Conservation (phyloP, 2,888 invertebrate species). For the Phlogophora meticulosa region DNA sequence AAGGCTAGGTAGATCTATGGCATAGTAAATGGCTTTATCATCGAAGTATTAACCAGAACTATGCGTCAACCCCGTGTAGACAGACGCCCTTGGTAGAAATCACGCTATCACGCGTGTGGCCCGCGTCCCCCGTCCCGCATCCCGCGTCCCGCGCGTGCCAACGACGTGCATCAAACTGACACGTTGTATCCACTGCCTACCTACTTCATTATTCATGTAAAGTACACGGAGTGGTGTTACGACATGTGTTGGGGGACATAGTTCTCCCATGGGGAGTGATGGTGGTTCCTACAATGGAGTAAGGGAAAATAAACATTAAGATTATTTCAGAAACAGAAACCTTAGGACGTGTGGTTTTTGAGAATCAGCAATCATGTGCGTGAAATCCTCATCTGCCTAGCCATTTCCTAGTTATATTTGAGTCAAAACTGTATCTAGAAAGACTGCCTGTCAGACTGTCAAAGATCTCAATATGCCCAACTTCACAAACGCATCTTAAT, state of each 20-base stretch:
- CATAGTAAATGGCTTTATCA: background rate
- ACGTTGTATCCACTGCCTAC: constrained; percentile 7
- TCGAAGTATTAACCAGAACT: background rate
- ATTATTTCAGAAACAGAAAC: no score
- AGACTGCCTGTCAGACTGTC: no score
- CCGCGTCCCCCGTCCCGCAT: no score
- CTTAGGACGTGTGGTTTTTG: background rate
- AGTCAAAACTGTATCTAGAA: no score
- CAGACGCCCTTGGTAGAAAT: constrained; percentile 17
- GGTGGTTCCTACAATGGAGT: background rate
- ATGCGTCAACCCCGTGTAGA: background rate
- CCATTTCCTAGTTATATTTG: no score
- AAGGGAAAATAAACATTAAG: constrained; percentile 1
- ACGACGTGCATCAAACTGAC: constrained; percentile 23
- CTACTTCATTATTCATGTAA: constrained; percentile 38
- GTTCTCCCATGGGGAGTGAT: constrained; percentile 6
- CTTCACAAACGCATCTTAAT: no score
- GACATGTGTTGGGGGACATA: background rate
- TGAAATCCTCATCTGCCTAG: background rate
- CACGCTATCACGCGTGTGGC: constrained; percentile 20
- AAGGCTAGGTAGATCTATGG: no score
- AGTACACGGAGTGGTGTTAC: constrained; percentile 28
- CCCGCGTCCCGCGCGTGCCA: constrained; percentile 21
- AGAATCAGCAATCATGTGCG: no score
- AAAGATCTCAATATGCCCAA: no score